A percentile compares a stretch with the other conserved stretches of the same genome.
phyloP scores from a whole-genome alignment of 1,140 invertebrate genomes.

The Babylonia areolata region DNA sequence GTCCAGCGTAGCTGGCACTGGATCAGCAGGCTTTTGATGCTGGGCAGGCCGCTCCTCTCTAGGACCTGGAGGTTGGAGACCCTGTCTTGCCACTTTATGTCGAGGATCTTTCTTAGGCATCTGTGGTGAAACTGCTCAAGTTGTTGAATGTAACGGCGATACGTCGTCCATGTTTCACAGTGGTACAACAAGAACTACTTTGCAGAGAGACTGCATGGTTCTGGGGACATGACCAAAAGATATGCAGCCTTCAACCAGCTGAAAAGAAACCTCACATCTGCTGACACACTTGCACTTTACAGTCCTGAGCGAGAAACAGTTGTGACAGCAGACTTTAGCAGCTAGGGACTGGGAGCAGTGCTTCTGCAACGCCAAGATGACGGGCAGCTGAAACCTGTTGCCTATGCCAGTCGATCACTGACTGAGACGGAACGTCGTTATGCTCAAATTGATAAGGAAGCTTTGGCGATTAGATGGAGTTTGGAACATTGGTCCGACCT shows the following conservation, averaged over 20 bases:
- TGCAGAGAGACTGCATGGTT: conserved; percentile 30
- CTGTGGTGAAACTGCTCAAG: too few species aligned
- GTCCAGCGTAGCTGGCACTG: too few species aligned
- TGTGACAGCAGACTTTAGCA: conserved; percentile 44
- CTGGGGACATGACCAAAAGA: conserved; percentile 33
- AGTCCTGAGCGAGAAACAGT: conserved; percentile 43
- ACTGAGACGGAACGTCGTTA: neutral
- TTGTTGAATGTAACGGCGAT: too few species aligned
- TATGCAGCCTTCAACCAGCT: conserved; percentile 34
- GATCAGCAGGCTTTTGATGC: too few species aligned
- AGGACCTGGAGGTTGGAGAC: too few species aligned
- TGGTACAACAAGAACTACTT: too few species aligned
- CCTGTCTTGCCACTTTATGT: too few species aligned
- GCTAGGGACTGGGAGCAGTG: conserved; percentile 11
- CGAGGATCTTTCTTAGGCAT: too few species aligned
- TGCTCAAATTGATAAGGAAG: neutral
- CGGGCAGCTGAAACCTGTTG: conserved; percentile 42
- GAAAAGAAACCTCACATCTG: conserved; percentile 31
- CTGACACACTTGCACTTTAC: conserved; percentile 42
- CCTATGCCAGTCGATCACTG: conserved; percentile 44
- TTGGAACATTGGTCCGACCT: conserved; percentile 69
- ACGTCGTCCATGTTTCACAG: too few species aligned
- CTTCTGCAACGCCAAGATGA: conserved; percentile 33
- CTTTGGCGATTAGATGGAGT: conserved; percentile 32
- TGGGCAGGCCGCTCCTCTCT: too few species aligned